phyloP scores from a whole-genome alignment of 2,113 vertebrate species.

The Lepidothrix coronata region DNA sequence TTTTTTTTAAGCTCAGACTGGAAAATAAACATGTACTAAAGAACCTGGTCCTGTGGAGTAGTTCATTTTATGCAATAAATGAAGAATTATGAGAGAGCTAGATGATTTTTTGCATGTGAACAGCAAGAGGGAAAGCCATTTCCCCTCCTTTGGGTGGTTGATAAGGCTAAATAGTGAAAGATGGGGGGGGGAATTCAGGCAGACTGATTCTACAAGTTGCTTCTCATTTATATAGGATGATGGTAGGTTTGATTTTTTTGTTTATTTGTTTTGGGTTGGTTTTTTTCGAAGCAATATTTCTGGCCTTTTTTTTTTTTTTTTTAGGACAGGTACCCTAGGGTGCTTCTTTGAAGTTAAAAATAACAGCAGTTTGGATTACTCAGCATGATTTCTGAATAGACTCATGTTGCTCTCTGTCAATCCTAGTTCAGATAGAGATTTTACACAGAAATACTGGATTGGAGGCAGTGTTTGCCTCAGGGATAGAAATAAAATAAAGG shows the following conservation, averaged over 20 bases:
- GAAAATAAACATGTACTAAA: slow-evolving; percentile 13
- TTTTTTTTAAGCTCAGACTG: not conserved
- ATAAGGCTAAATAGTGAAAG: not conserved
- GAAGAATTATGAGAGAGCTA: not conserved
- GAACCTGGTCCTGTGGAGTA: not conserved
- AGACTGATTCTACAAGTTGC: not conserved
- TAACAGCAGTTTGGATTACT: slow-evolving; percentile 33
- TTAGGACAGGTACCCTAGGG: not conserved
- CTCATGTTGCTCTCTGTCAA: not conserved
- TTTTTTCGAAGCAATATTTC: not conserved
- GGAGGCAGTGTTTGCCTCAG: not conserved
- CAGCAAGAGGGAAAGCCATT: not conserved
- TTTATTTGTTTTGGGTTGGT: not conserved
- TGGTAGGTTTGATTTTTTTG: not conserved
- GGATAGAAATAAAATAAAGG: slow-evolving; percentile 19
- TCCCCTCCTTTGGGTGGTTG: not conserved
- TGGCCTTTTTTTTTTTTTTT: not conserved
- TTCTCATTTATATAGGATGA: not conserved
- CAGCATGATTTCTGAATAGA: slow-evolving; percentile 8
- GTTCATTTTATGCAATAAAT: not conserved
- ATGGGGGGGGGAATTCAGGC: not conserved
- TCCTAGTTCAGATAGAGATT: slow-evolving; percentile 33
- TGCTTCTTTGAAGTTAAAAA: slow-evolving; percentile 56
- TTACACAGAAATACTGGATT: not conserved
- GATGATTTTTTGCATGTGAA: not conserved